Base-by-base conservation (phyloP, 2,888 invertebrate genomes). In the Melieria omissa region DNA sequence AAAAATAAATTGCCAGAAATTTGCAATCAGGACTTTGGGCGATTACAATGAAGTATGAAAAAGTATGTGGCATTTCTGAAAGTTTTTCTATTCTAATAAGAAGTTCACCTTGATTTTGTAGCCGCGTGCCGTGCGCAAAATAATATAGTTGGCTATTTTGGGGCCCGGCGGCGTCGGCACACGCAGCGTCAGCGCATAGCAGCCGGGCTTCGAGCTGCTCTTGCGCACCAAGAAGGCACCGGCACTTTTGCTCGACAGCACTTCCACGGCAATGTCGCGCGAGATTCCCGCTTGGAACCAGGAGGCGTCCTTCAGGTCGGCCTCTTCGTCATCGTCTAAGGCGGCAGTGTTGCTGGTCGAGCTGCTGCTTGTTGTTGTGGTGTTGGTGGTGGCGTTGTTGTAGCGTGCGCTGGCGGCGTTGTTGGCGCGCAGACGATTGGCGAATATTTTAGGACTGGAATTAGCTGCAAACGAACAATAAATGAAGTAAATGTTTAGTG, bases 281-380 rank as follows among this genome's bases (percentile, higher is more conserved):
- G 97, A 97, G 81, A 98, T 96, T 16, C 97, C 97, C 65, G 97
- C 96, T 87, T 98, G 97, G 88, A 96, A 98, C 98, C 97, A 98
- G 7, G 97, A 95, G 62, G 97, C 96, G 75, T 93, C 91, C 63
- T 95, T 89, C 71, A 96, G 90, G 81, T 94, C 93, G 75, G 95
- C 95, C 84, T 95, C 94, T 83, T 91, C 91, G 83, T 91, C 91
- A 82, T 64, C 70, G 62, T 66, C 47, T n/a, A 69, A 61, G 65
- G 62, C 61, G 62, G 64, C 55, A 7, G 54, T 16, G 16, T 49
- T 16, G n/a, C 54, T 65, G 29, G 41, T 29, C 44, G 41, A 42
- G 41, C 44, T 49, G n/a, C 45, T 29, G 10, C 57, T 65, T 54
- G 70, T 70, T 5, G 57, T 57, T 3, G 42, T 58, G 14, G 64